Conservation (phyloP, 2,888 invertebrate species). For the Minunthozetes semirufus region DNA sequence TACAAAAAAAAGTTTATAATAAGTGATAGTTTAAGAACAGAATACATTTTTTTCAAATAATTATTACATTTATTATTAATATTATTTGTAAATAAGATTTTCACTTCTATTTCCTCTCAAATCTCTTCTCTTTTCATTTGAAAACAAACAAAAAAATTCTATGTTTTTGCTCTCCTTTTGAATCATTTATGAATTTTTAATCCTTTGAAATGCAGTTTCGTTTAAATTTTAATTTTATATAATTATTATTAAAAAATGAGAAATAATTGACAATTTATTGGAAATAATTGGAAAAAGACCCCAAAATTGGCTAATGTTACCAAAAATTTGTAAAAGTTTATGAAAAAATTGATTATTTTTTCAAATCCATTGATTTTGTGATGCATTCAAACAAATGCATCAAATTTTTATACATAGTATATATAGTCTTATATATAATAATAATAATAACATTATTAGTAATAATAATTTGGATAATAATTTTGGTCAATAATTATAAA, state of each 20-base stretch:
- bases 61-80: neutral
- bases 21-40: neutral
- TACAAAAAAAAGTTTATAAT: neutral
- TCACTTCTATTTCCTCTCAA: neutral
- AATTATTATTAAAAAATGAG: neutral
- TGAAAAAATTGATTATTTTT: neutral
- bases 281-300: neutral
- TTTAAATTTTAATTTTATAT: neutral
- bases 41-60: neutral
- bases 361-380: neutral
- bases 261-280: neutral
- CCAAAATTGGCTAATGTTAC: conserved; percentile 25
- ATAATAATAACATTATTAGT: neutral
- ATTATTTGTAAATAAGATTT: conserved; percentile 16
- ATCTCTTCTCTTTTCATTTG: neutral
- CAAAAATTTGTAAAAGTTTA: conserved; percentile 30
- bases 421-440: conserved; percentile 7
- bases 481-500: neutral
- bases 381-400: neutral
- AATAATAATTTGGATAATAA: no score
- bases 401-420: conserved; percentile 2
- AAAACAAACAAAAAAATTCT: no score
- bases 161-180: neutral
- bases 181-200: neutral
- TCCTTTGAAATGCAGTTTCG: neutral